Base-by-base conservation (phyloP, 2,888 invertebrate species). In the Philhelius pedissequus region DNA sequence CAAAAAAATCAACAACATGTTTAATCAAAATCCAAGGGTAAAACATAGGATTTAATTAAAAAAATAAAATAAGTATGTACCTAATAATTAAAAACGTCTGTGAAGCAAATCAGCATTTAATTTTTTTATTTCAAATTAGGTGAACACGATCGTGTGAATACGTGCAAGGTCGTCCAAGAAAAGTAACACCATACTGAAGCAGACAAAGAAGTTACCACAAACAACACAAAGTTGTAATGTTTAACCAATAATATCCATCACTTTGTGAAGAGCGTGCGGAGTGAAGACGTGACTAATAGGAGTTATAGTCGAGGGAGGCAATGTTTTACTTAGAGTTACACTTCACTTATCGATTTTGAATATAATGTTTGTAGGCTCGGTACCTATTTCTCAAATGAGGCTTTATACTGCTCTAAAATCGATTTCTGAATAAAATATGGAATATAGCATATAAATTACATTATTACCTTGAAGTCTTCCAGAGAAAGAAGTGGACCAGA, bases 101-200 rank as follows among this genome's bases (percentile, higher is more conserved):
- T 50, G 62, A 77, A 66, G 35, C 62, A 54, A 20, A 70, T 50
- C 40, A 18, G 32, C 62, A 70, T 38, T 71, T 56, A 48, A 38
- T 71, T 56, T 30, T 22, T 13, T 64, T 22, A 13, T 48, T 48
- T 15, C 50, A 50, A 56, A 62, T 54, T 56, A 30, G 62, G 18
- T 20, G 54, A 71, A 45, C 64, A 71, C 64, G 38, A 71, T 66
- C 38, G 30, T 43, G 50, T 43, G 60, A 75, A 35, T 58, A 58
- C 35, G 18, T 25, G 30, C 76, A 77, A 77, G 77, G 77, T 70
- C 77, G 43, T 62, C 15, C 4, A 25, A 74, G 50, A 45, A 74
- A 74, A 73, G 9, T 40, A n/a, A 71, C 32, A 45, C 18, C 50
- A 45, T 45, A 40, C 48, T 9, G 60, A 60, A 60, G 60, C 38